Base-by-base conservation (phyloP, 2,113 vertebrate species). In the Solea solea region DNA sequence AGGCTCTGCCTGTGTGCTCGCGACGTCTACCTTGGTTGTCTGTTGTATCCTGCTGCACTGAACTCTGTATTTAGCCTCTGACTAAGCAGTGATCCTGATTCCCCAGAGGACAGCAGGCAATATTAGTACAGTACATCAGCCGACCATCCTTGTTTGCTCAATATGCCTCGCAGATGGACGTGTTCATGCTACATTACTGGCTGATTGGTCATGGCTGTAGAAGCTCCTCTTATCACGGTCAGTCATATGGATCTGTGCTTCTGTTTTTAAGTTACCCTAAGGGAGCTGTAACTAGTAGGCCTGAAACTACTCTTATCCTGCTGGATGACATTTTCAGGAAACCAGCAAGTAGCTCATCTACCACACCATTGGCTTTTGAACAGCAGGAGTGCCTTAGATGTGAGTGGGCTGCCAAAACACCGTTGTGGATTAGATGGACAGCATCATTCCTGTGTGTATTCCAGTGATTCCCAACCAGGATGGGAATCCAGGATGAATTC, bases 171-270 rank as follows among this genome's bases (percentile, higher is more conserved):
- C 74, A 81, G 81, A 91, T 76, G 67, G 78, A 85, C 64, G 58
- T 80, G 72, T 77, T 84, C 80, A 86, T 52, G 80, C 84, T 78
- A 83, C 86, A 87, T 91, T 89, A 82, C 84, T 69, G 46, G 76
- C 67, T 72, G 67, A 86, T 86, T 81, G 66, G 79, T 86, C 83
- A 78, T 12, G 27, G 79, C 58, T 55, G 51, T 74, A 65, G 45
- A 67, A 65, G 60, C 44, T 54, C 70, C 76, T 81, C 78, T 86
- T 72, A 84, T 89, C 80, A 40, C 50, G 50, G 74, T 66, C 72
- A 48, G 64, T 83, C 80, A 72, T 81, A 80, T 87, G 77, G 67
- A 86, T 84, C 85, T 70, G 53, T 40, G 53, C 80, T 71, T 81
- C 78, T 81, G 72, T 80, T 15, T 46, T 41, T 58, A 62, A 59